Base-by-base conservation (phyloP, 2,797 vertebrate genomes). In the Lacerta agilis region DNA sequence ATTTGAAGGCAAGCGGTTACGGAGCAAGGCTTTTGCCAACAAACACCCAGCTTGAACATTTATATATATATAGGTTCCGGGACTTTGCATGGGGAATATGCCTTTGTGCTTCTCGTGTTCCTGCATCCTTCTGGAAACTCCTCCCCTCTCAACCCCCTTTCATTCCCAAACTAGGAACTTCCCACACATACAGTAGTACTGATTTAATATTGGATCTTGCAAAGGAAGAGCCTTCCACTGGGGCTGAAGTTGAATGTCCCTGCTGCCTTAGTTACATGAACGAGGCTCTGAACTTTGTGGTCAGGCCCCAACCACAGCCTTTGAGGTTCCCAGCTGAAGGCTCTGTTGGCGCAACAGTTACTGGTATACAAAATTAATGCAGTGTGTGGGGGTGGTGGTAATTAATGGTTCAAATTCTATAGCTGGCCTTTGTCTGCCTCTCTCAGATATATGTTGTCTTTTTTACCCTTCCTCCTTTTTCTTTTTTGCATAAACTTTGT, bases 381-480 rank as follows among this genome's bases (percentile, higher is more conserved):
- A 43, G 29, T 11, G 15, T 33, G 38, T n/a, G 38, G 38, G 3
- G 29, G n/a, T 2, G 49, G 20, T 83, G 15, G 64, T 92, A 94
- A 89, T 94, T 95, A 9, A 87, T 92, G 83, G 41, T 84, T 88
- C 1, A 1, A 58, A 64, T 88, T 92, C 88, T 80, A 38, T 27
- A 78, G 27, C 29, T 55, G 80, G 83, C 64, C 89, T 67, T 67
- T 76, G 55, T 94, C 38, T 43, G 76, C 90, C 85, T 89, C 86
- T 91, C 84, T 89, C 87, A 77, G n/a, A 91, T 43, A 91, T 45
- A 69, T 17, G 66, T 55, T 72, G 43, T 87, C 85, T 88, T 86
- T 89, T 86, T 92, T 77, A 80, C 3, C 3, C 13, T 6, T 20
- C 23, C 10, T 3, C 18, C 18, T 8, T 6, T 18, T 71, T 8